Evolutionary conservation across 2,113 vertebrate species (phyloP), one percentile per base, ranked within the genome.

Genomic region (Melanostigma gelatinosum): DNA sequence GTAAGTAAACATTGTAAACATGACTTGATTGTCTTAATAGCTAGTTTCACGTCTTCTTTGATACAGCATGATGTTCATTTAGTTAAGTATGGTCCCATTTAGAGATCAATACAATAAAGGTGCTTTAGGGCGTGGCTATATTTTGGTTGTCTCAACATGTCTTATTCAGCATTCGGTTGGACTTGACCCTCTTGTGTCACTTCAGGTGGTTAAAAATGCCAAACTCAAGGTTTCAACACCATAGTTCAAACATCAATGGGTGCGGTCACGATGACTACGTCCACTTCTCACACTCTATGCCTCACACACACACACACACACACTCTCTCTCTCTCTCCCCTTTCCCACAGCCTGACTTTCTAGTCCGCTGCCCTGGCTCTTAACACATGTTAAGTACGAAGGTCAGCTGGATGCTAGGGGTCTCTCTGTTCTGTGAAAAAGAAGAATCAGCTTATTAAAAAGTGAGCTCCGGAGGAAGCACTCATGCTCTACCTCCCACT

Each of bases 391-490:
- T 92, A 91, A 93, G 85, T 88, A 88, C 60, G 20, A 76, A 90
- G 91, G 91, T 92, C 88, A 92, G 91, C 85, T 76, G 66, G 80
- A 88, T 85, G 90, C 83, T 72, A 72, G 64, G 72, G 89, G 82
- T 90, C 87, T 87, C 85, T 77, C 80, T 87, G 86, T 87, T 92
- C 86, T 86, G 83, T 76, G 90, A 90, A 90, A 92, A 90, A 92
- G 87, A 90, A 87, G 90, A 89, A 88, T 89, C 81, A 83, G 86
- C 93, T 94, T 94, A 93, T 94, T 94, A 94, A 93, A 94, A 93
- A 91, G 71, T 87, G 87, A 93, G 82, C 85, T 89, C 85, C 8
- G 68, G 86, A 92, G 84, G 83, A 89, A 79, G 77, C 79, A 48
- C 84, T 80, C 81, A 83, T 81, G 80, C 88, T 83, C 83, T 66